Base-by-base conservation (phyloP, 2,888 invertebrate species). In the Plebejus melissa region DNA sequence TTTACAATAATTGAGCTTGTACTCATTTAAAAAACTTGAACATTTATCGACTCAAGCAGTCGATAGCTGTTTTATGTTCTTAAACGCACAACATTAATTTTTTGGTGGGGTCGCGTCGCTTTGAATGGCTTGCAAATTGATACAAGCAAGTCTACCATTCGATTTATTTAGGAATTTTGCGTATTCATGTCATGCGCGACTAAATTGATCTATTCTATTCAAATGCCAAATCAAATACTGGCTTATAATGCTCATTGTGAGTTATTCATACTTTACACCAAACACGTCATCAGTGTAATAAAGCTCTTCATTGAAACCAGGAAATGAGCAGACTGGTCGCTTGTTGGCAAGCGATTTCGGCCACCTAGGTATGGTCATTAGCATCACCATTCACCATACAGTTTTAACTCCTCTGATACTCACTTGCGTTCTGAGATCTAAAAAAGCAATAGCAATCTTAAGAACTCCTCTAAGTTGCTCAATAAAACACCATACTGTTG, bases 121-220 rank as follows among this genome's bases (percentile, higher is more conserved):
- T 80, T 90, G 90, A 90, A 90, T 90, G 87, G 88, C 82, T 83
- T 84, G 80, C 86, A 90, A 90, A 90, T 90, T 90, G 90, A 87
- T 86, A 87, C 84, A 87, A 85, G 87, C 83, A 85, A 85, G 85
- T 85, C 84, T 86, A 86, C 85, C 82, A 83, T 84, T 82, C 84
- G 86, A 88, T 90, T 89, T 89, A 87, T 89, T 89, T 89, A 87
- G 85, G 86, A 88, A 88, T 89, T 88, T 89, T 86, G 85, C 85
- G 85, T 87, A 90, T 90, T 89, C 89, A 88, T 81, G 83, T 84
- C 86, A 82, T 84, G 84, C 80, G 77, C 79, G 80, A 80, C 81
- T 80, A 82, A 83, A 83, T 83, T 83, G 83, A 79, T 79, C 82
- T 78, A 82, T 83, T 83, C 82, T 81, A 79, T 79, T 80, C 76